phyloP scores from a whole-genome alignment of 2,797 vertebrate species.

The Rhynchonycteris naso region DNA sequence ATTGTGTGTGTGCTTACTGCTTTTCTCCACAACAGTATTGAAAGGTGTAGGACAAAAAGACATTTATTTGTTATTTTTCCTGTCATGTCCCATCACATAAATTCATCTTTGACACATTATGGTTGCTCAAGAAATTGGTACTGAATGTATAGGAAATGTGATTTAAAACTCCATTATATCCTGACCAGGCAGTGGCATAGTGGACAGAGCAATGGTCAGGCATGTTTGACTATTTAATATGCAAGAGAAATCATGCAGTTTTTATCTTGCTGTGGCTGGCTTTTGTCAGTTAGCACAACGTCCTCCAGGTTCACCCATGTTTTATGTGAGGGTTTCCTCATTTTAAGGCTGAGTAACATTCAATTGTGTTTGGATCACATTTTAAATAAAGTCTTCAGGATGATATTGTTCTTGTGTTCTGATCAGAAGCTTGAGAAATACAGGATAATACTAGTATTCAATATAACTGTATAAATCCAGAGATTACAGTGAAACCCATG shows the following conservation, averaged over 20 bases:
- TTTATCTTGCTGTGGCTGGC: not conserved
- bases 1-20: rapidly evolving
- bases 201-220: too few relatives aligned
- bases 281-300: not conserved
- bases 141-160: not conserved
- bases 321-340: too few relatives aligned
- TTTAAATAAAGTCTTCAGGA: too few relatives aligned
- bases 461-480: too few relatives aligned
- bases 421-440: not conserved
- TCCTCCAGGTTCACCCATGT: too few relatives aligned
- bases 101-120: rapidly evolving
- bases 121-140: not conserved
- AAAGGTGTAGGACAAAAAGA: too few relatives aligned
- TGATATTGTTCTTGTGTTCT: too few relatives aligned
- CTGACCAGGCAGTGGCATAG: too few relatives aligned
- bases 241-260: rapidly evolving
- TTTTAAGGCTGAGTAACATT: too few relatives aligned
- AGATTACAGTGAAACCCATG: rapidly evolving
- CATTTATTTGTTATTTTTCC: not conserved
- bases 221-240: rapidly evolving
- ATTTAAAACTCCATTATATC: too few relatives aligned
- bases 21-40: rapidly evolving
- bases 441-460: rapidly evolving
- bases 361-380: too few relatives aligned
- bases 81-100: rapidly evolving